These are phyloP conservation scores for Leguminivora glycinivorella DNA, from an alignment of 1,140 invertebrate species.

Conservation along the genomic window DNA sequence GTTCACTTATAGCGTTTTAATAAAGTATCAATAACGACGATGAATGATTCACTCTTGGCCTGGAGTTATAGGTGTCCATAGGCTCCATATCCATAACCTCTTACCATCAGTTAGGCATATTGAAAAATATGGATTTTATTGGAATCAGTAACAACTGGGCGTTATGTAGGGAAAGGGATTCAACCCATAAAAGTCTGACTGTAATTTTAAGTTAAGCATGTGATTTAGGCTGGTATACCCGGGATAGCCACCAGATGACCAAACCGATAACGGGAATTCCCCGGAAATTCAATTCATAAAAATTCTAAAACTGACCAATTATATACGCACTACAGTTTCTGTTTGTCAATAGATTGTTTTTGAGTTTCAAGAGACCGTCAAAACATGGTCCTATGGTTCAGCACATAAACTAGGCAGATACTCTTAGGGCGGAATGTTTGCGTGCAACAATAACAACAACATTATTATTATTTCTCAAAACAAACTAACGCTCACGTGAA, in stretches of 20 bases:
- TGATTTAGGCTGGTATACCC: no score
- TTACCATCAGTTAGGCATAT: no score
- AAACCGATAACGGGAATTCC: not conserved
- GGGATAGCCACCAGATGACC: not conserved
- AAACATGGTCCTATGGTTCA: constrained; percentile 18
- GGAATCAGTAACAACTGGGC: no score
- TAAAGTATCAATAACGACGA: no score
- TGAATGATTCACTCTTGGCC: not conserved
- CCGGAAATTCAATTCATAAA: not conserved
- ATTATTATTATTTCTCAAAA: constrained; percentile 1
- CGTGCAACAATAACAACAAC: constrained; percentile 19
- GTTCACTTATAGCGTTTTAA: no score
- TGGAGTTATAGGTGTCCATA: no score
- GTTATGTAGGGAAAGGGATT: no score
- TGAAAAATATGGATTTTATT: no score
- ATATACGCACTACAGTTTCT: not conserved
- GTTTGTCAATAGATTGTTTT: constrained; percentile 5
- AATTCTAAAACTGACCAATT: not conserved
- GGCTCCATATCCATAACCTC: no score
- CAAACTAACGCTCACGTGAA: constrained; percentile 11
- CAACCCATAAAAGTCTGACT: no score
- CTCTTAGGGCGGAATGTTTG: not conserved
- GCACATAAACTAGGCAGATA: not conserved
- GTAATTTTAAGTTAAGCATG: no score
- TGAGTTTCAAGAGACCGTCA: not conserved